These are phyloP conservation scores for Molorchus minor DNA, from an alignment of 2,888 invertebrate species.

Conservation along the genomic window DNA sequence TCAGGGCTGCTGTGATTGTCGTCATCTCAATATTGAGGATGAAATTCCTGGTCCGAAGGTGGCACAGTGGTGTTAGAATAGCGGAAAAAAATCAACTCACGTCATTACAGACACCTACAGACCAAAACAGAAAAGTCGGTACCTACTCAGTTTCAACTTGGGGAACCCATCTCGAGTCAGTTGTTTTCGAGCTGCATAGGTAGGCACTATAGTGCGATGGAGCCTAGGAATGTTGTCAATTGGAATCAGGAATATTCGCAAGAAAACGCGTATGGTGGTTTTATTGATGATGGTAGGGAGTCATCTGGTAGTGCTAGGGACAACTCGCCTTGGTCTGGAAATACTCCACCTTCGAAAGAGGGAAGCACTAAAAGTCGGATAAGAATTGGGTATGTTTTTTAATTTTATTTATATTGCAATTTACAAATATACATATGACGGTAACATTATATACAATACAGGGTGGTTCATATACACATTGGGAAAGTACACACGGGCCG, in stretches of 20 bases:
- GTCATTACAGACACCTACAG: slow-evolving; percentile 36
- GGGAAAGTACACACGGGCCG: too few relatives aligned
- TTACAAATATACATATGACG: too few relatives aligned
- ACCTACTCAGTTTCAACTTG: slow-evolving; percentile 55
- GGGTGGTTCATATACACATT: too few relatives aligned
- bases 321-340: slow-evolving; percentile 52
- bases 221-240: slow-evolving; percentile 21
- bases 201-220: neutral
- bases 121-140: slow-evolving; percentile 14
- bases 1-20: slow-evolving; percentile 66
- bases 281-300: neutral
- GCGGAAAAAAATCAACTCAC: slow-evolving; percentile 62
- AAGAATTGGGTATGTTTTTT: slow-evolving; percentile 26
- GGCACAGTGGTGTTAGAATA: slow-evolving; percentile 70
- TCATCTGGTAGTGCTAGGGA: slow-evolving; percentile 23
- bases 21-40: slow-evolving; percentile 72
- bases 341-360: slow-evolving; percentile 56
- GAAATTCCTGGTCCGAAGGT: slow-evolving; percentile 72
- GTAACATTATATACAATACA: too few relatives aligned
- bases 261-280: neutral
- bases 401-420: too few relatives aligned
- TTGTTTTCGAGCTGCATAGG: slow-evolving; percentile 44
- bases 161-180: slow-evolving; percentile 58
- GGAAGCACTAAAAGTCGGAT: neutral
- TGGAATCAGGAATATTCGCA: slow-evolving; percentile 11